Conservation (phyloP, 1,140 invertebrate species). For the Drosophila parabipectinata region DNA sequence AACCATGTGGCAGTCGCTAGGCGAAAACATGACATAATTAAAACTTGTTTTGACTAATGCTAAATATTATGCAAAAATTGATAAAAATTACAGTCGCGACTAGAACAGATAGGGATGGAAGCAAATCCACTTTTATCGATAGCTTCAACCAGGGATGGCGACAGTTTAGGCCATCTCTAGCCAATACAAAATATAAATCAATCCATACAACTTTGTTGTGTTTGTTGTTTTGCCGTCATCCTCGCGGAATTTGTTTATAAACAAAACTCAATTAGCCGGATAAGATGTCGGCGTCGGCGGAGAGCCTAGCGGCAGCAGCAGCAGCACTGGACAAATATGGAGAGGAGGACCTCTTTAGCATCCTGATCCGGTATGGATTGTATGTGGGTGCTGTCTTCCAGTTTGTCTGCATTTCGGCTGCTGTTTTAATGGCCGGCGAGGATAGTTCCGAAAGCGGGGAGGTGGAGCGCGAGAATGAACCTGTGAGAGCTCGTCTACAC, state of each 20-base stretch:
- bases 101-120: slow-evolving; percentile 17
- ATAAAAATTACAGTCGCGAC: slow-evolving; percentile 25
- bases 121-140: slow-evolving; percentile 1
- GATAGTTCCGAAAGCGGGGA: slow-evolving; percentile 46
- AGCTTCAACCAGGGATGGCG: slow-evolving; percentile 3
- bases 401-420: slow-evolving; percentile 69
- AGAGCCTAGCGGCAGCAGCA: slow-evolving; percentile 46
- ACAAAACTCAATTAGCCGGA: background rate
- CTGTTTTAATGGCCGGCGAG: slow-evolving; percentile 61
- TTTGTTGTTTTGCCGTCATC: slow-evolving; percentile 5
- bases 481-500: slow-evolving; percentile 60
- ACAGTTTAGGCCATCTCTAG: slow-evolving; percentile 11
- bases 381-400: slow-evolving; percentile 77
- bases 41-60: slow-evolving; percentile 22
- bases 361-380: slow-evolving; percentile 70
- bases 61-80: slow-evolving; percentile 68
- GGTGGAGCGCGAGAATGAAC: slow-evolving; percentile 39
- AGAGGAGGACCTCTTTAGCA: slow-evolving; percentile 70
- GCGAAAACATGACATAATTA: slow-evolving; percentile 59
- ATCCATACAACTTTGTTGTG: slow-evolving; percentile 3
- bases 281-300: slow-evolving; percentile 47
- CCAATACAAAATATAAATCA: slow-evolving; percentile 58
- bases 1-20: slow-evolving; percentile 32
- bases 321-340: slow-evolving; percentile 68
- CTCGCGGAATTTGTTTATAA: slow-evolving; percentile 10